A percentile compares a stretch with the other conserved stretches of the same genome.
These are phyloP conservation scores for Sebastes itinus DNA, from an alignment of 2,797 vertebrate genomes.

Conservation along the genomic window DNA sequence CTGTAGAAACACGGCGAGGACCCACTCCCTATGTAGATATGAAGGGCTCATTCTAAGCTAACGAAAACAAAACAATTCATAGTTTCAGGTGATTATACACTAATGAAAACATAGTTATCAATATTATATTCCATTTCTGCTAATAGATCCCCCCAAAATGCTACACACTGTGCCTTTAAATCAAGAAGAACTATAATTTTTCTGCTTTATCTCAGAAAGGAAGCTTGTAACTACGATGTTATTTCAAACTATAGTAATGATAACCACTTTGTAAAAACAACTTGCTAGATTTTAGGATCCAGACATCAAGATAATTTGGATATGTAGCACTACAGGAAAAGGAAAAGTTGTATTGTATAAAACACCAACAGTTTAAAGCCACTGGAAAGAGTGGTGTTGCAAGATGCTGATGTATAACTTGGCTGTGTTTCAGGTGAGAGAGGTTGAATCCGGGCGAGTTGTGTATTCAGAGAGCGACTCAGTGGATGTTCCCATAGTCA, in stretches of 20 bases:
- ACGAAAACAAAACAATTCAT: too few relatives aligned
- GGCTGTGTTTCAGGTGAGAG: conserved; percentile 67
- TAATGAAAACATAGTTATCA: neutral
- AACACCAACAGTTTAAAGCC: neutral
- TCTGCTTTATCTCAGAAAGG: neutral
- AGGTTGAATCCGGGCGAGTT: conserved; percentile 67
- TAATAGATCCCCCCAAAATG: neutral
- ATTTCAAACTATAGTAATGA: neutral
- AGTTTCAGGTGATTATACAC: too few relatives aligned
- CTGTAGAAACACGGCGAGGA: too few relatives aligned
- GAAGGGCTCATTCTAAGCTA: too few relatives aligned
- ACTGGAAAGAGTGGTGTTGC: neutral
- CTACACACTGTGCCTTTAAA: neutral
- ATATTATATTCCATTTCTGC: neutral
- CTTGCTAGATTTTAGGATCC: neutral
- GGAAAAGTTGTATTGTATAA: neutral
- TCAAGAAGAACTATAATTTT: neutral
- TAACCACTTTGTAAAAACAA: neutral
- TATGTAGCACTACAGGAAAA: neutral
- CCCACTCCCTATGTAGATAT: too few relatives aligned
- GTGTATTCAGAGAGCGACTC: conserved; percentile 64
- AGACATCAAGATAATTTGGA: neutral
- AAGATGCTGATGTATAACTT: neutral
- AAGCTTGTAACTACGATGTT: neutral
- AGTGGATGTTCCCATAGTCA: conserved; percentile 66